Evolutionary conservation across 1,140 invertebrate genomes (phyloP).

Genomic region (Pseudomyrmex pallidus): DNA sequence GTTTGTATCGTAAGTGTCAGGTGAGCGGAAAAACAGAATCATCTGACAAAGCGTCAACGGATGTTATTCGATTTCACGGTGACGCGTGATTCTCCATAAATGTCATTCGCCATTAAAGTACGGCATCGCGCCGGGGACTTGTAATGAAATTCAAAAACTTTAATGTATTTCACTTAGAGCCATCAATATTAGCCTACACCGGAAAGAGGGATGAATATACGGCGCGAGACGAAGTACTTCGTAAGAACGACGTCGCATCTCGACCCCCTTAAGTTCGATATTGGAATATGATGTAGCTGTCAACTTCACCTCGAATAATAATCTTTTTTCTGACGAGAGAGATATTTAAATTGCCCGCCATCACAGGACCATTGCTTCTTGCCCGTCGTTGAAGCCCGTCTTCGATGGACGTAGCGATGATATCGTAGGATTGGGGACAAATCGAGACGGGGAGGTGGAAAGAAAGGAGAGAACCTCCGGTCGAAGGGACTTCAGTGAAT

Average conservation of each 20-base stretch:
- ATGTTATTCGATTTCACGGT: constrained; percentile 48
- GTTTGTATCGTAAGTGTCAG: constrained; percentile 18
- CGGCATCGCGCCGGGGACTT: not conserved
- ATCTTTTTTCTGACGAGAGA: constrained; percentile 70
- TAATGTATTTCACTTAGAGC: constrained; percentile 66
- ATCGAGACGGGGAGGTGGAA: constrained; percentile 60
- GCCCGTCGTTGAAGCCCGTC: constrained; percentile 48
- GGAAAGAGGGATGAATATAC: constrained; percentile 42
- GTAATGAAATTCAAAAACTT: constrained; percentile 64
- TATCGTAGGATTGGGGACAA: constrained; percentile 60
- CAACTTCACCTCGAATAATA: constrained; percentile 74
- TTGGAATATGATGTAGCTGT: constrained; percentile 74
- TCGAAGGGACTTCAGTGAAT: constrained; percentile 73
- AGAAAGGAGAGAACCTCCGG: constrained; percentile 31
- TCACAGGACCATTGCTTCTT: constrained; percentile 66
- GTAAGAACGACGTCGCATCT: constrained; percentile 44
- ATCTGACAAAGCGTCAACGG: constrained; percentile 18
- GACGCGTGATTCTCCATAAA: constrained; percentile 45
- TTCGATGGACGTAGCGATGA: constrained; percentile 56
- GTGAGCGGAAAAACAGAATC: constrained; percentile 45
- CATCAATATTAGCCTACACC: constrained; percentile 67
- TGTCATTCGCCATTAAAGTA: constrained; percentile 35
- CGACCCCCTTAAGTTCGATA: constrained; percentile 64
- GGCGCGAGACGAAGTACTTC: constrained; percentile 30
- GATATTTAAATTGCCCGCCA: constrained; percentile 75